phyloP scores from a whole-genome alignment of 1,140 invertebrate genomes.

The Holcopasites calliopsidis region DNA sequence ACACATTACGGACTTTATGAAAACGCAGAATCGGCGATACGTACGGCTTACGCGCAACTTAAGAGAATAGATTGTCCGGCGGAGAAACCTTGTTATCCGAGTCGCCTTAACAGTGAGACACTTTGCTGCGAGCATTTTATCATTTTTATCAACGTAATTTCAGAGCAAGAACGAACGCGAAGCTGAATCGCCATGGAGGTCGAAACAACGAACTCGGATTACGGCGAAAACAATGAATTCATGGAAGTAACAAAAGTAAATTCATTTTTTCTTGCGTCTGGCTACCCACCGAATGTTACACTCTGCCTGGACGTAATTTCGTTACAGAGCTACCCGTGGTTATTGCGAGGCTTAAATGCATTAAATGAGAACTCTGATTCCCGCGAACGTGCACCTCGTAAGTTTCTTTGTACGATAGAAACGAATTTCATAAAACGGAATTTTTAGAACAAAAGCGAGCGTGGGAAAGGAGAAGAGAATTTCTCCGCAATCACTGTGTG shows the following conservation, averaged over 20 bases:
- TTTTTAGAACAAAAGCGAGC: background rate
- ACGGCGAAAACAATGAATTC: background rate
- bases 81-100: slow-evolving; percentile 27
- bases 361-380: background rate
- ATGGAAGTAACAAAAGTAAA: background rate
- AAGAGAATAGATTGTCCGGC: slow-evolving; percentile 11
- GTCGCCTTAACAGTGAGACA: background rate
- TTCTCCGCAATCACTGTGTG: background rate
- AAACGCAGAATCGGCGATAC: slow-evolving; percentile 39
- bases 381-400: too few species aligned
- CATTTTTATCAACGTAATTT: slow-evolving; percentile 20
- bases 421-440: too few species aligned
- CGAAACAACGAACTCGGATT: background rate
- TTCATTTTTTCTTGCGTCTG: too few species aligned
- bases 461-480: background rate
- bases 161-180: background rate
- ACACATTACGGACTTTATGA: slow-evolving; percentile 48
- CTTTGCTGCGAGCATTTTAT: slow-evolving; percentile 21
- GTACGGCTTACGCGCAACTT: slow-evolving; percentile 52
- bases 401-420: too few species aligned
- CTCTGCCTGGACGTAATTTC: too few species aligned
- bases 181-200: background rate
- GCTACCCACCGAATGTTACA: too few species aligned
- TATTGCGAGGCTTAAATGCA: too few species aligned
- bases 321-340: too few species aligned